Percentiles rank a stretch among this genome's conserved stretches.
Conservation (phyloP, 2,888 invertebrate genomes). For the Mesorhabditis spiculigera region DNA sequence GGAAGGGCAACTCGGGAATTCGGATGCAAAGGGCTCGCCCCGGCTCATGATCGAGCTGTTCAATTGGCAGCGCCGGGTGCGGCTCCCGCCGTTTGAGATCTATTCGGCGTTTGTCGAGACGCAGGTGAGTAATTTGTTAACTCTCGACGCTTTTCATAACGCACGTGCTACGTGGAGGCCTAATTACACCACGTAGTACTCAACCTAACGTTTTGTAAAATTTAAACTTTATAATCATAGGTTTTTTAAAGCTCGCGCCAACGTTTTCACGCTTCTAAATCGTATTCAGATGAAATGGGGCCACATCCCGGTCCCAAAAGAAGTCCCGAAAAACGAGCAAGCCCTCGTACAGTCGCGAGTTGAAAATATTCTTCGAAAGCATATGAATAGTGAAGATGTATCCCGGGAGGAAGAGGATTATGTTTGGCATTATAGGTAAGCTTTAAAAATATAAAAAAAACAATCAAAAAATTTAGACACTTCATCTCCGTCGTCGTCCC, state of each 20-base stretch:
- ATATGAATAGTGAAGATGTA: background rate
- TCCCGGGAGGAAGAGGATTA: background rate
- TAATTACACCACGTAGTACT: background rate
- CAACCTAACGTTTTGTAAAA: no score
- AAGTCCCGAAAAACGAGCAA: background rate
- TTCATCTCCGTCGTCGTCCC: constrained; percentile 22
- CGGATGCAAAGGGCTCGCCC: constrained; percentile 9
- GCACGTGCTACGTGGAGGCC: no score
- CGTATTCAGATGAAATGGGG: background rate
- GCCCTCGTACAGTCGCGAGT: background rate
- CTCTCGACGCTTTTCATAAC: no score
- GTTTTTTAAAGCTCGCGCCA: no score
- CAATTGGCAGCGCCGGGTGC: constrained; percentile 19
- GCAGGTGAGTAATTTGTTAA: constrained; percentile 4
- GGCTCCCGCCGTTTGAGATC: constrained; percentile 19
- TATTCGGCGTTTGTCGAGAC: constrained; percentile 19
- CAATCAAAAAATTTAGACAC: constrained; percentile 15
- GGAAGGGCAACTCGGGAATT: constrained; percentile 3
- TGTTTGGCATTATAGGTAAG: background rate
- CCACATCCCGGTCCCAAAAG: background rate
- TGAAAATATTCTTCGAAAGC: background rate
- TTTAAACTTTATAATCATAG: no score
- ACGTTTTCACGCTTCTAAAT: no score
- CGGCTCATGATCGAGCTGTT: constrained; percentile 18
- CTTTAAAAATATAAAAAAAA: background rate